Evolutionary conservation across 1,140 invertebrate species (phyloP), one percentile per base, ranked within the genome.

Genomic region (Leguminivora glycinivorella): DNA sequence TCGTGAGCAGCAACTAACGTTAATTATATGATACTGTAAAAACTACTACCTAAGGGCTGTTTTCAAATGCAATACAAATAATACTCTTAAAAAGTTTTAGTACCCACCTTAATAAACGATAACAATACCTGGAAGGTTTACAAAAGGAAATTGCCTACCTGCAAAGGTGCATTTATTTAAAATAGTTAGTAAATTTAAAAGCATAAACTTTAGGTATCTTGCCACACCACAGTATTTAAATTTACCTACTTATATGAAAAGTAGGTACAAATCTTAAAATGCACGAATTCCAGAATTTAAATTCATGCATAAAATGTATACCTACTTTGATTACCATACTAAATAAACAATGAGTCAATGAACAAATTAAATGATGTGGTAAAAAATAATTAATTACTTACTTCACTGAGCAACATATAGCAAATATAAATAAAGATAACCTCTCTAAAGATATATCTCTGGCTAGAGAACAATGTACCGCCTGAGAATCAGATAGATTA

Each of bases 401-500:
- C 47, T 6, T 22, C 47, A 52, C 19, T 22, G 19, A 52, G n/a
- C n/a, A 43, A 52, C 19, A 22, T 52, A 22, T 10, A 52, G 7
- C 1, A 22, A 52, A 52, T 52, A 52, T 0, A 19, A 22, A 22
- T 22, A 52, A 52, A 43, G 40, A 52, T 19, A 52, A 52, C 47
- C 47, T n/a, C n/a, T n/a, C n/a, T 10, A n/a, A 5, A n/a, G 22
- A n/a, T 22, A 1, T 52, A 52, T 52, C 47, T 52, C 43, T 47
- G 43, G 1, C 19, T 52, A 2, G 7, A 52, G 17, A 52, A 52
- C 47, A 52, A 29, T 60, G 56, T 60, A 29, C n/a, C 56, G 29
- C 25, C n/a, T 60, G 56, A 60, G 56, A 60, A 60, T 60, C 56
- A 60, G 56, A 17, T 60, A 56, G 52, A 22, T 56, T 56, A 22